These are phyloP conservation scores for Oncorhynchus masou DNA, from an alignment of 2,113 vertebrate species.

Conservation along the genomic window DNA sequence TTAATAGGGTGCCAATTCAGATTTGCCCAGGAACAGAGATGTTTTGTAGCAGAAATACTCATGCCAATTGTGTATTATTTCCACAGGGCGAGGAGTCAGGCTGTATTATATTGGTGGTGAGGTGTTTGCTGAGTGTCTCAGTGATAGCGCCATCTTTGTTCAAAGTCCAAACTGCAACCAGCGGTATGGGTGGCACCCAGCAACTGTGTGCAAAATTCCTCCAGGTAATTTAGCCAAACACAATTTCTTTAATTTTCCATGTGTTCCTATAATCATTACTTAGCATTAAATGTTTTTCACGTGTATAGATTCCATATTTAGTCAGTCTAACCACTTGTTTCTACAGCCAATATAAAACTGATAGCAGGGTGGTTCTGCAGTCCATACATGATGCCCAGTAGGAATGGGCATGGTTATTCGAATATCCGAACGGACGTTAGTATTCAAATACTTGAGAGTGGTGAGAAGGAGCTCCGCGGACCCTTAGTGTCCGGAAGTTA, in stretches of 20 bases:
- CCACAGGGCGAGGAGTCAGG: slow-evolving; percentile 89
- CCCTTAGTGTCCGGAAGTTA: no score
- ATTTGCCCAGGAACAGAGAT: no score
- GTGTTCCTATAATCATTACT: no score
- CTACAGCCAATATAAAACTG: not conserved
- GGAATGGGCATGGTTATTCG: no score
- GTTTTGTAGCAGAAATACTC: no score
- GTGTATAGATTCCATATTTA: not conserved
- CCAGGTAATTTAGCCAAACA: slow-evolving; percentile 78
- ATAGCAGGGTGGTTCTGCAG: not conserved
- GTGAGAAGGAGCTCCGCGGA: no score
- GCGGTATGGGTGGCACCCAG: slow-evolving; percentile 97
- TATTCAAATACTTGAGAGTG: not conserved
- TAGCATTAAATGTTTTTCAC: not conserved
- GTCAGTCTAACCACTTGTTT: not conserved
- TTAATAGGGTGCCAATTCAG: no score
- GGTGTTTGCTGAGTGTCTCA: slow-evolving; percentile 98
- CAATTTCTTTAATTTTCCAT: no score
- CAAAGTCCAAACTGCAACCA: slow-evolving; percentile 99
- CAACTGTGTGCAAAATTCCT: slow-evolving; percentile 97
- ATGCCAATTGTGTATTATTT: not conserved
- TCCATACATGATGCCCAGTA: not conserved
- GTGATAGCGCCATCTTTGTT: slow-evolving; percentile 97
- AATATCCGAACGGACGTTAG: no score
- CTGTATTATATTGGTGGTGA: slow-evolving; percentile 98